Conservation (phyloP, 2,888 invertebrate species). For the Taenaris catops region DNA sequence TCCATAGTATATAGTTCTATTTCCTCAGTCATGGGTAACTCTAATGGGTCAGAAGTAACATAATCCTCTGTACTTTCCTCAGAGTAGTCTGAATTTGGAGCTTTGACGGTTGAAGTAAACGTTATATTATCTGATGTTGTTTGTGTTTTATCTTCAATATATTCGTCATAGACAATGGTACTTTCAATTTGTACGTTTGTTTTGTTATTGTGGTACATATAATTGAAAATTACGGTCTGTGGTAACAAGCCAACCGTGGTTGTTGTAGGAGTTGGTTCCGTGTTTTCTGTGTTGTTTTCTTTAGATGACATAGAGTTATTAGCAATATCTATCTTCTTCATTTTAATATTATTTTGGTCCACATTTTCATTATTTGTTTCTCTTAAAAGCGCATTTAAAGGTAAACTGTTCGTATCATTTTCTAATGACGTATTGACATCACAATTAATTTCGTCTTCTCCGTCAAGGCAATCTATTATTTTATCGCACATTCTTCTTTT, state of each 20-base stretch:
- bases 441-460: slow-evolving; percentile 90
- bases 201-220: no score
- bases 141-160: no score
- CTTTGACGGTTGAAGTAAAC: slow-evolving; percentile 41
- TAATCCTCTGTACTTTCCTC: slow-evolving; percentile 27
- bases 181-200: no score
- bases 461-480: slow-evolving; percentile 86
- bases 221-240: no score
- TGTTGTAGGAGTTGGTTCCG: no score
- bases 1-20: slow-evolving; percentile 26
- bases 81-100: slow-evolving; percentile 30
- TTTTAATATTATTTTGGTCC: no score
- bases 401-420: slow-evolving; percentile 4
- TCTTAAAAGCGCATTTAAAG: slow-evolving; percentile 16
- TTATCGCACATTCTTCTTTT: slow-evolving; percentile 84
- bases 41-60: slow-evolving; percentile 32
- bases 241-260: no score
- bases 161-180: no score
- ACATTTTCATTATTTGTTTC: slow-evolving; percentile 18
- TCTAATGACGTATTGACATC: slow-evolving; percentile 32
- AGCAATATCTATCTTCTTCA: no score
- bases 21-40: slow-evolving; percentile 20
- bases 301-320: no score
- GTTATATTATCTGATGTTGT: slow-evolving; percentile 32
- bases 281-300: no score